Conservation (phyloP, 1,140 invertebrate genomes). For the Campoletis sonorensis region DNA sequence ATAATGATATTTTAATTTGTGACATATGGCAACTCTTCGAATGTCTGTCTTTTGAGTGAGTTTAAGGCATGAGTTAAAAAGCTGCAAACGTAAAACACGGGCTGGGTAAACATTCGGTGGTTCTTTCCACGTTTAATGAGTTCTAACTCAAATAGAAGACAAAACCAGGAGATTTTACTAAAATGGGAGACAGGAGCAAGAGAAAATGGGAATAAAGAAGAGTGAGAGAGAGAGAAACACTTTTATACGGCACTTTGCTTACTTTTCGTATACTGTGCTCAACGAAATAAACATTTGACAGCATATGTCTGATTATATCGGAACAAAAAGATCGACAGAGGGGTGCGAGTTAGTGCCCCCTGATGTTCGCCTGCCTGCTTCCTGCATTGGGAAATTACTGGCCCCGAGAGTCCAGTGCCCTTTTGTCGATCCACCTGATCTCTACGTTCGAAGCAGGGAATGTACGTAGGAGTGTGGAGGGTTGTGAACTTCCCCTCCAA, state of each 20-base stretch:
- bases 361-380: neutral
- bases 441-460: neutral
- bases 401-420: neutral
- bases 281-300: slow-evolving; percentile 38
- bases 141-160: no score
- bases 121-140: no score
- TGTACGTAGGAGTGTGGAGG: neutral
- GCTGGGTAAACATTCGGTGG: no score
- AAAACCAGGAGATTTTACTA: no score
- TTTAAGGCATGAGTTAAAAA: no score
- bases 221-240: slow-evolving; percentile 20
- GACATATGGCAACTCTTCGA: no score
- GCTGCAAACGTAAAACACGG: no score
- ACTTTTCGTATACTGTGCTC: slow-evolving; percentile 34
- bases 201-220: neutral
- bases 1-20: no score
- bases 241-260: slow-evolving; percentile 17
- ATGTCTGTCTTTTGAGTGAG: no score
- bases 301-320: slow-evolving; percentile 42
- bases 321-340: neutral
- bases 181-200: no score
- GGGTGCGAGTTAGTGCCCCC: neutral
- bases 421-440: slow-evolving; percentile 40
- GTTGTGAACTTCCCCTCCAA: neutral
- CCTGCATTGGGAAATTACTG: neutral